Conservation (phyloP, 2,797 vertebrate genomes). For the Sebastes oblongus region DNA sequence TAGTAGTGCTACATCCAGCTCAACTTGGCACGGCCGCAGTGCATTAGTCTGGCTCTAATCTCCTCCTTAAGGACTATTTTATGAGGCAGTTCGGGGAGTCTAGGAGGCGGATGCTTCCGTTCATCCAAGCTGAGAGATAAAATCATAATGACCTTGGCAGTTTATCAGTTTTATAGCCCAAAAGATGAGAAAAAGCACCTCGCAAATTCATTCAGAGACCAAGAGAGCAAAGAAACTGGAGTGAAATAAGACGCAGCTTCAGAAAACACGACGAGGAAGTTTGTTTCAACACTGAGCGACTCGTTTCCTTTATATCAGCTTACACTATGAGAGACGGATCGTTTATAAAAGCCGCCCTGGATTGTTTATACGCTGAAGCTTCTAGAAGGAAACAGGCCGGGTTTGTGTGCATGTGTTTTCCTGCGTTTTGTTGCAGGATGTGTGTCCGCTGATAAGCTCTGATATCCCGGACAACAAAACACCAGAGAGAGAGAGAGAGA, state of each 20-base stretch:
- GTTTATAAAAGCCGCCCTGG: background rate
- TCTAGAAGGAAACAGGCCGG: background rate
- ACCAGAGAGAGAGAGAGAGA: background rate
- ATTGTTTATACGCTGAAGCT: background rate
- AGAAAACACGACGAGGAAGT: background rate
- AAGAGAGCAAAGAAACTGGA: background rate
- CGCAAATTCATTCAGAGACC: too few relatives aligned
- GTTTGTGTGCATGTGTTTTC: slow-evolving; percentile 4
- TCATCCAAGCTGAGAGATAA: background rate
- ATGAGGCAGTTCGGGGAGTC: background rate
- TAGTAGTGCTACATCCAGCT: background rate
- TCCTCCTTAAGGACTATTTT: background rate
- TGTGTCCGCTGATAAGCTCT: background rate
- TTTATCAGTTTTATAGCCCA: background rate
- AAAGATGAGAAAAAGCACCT: background rate
- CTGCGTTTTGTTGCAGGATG: background rate
- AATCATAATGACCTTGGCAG: background rate
- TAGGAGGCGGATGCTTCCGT: background rate
- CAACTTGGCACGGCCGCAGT: background rate
- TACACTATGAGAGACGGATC: background rate
- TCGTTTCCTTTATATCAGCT: background rate
- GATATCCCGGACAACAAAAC: background rate
- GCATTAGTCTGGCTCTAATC: background rate
- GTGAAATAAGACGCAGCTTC: background rate
- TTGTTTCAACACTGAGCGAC: background rate